phyloP scores from a whole-genome alignment of 2,113 vertebrate species.

The Natator depressus region DNA sequence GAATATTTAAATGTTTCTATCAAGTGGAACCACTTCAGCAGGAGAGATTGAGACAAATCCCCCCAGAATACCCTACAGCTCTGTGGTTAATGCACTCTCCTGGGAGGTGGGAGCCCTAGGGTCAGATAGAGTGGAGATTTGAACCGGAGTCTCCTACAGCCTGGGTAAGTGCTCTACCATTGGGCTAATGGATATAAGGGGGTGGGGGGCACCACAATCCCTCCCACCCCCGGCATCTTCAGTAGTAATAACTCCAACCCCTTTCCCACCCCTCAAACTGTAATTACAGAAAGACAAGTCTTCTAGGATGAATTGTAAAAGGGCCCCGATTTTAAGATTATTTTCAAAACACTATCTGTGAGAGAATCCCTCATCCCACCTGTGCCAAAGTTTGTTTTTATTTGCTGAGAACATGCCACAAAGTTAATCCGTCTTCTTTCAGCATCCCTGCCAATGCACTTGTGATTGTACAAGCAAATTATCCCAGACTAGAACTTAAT shows the following conservation, averaged over 20 bases:
- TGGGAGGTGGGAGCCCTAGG: background rate
- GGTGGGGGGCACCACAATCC: too few relatives aligned
- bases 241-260: background rate
- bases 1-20: background rate
- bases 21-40: background rate
- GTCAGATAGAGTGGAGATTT: background rate
- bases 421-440: background rate
- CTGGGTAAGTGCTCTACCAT: background rate
- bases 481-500: background rate
- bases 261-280: background rate
- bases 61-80: background rate
- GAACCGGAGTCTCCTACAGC: background rate
- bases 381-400: background rate
- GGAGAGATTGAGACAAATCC: background rate
- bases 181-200: background rate
- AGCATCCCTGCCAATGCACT: background rate
- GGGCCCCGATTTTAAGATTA: background rate
- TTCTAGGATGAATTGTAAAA: background rate
- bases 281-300: rapidly evolving
- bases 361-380: background rate
- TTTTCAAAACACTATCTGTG: background rate
- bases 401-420: rapidly evolving
- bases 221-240: background rate
- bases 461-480: background rate
- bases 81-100: background rate